A percentile compares a stretch with the other conserved stretches of the same genome.
phyloP scores from a whole-genome alignment of 2,113 vertebrate genomes.

The Xiphorhynchus elegans region DNA sequence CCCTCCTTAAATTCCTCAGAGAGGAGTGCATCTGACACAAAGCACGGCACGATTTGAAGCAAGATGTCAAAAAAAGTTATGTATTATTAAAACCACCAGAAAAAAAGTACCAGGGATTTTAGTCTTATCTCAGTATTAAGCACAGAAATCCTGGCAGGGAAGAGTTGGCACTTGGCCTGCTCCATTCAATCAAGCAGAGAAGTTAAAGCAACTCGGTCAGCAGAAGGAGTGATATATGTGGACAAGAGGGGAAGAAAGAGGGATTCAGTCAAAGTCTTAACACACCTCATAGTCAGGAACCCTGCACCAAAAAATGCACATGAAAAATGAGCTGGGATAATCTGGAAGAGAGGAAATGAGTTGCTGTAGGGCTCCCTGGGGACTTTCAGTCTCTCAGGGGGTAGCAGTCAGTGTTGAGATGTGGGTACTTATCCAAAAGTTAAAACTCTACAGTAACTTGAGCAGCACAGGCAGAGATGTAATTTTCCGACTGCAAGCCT shows the following conservation, averaged over 20 bases:
- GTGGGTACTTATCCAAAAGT: background rate
- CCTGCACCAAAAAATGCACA: background rate
- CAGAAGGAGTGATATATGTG: background rate
- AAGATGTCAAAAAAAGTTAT: constrained; percentile 14
- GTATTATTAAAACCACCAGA: constrained; percentile 8
- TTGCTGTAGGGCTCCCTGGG: background rate
- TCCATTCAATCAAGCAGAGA: background rate
- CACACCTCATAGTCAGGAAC: background rate
- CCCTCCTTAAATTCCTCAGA: constrained; percentile 10
- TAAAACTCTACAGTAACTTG: background rate
- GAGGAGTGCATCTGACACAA: background rate
- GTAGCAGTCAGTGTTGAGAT: background rate
- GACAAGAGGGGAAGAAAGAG: background rate
- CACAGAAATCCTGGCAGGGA: background rate
- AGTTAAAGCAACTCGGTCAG: background rate
- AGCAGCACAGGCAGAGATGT: background rate
- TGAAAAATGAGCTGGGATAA: background rate
- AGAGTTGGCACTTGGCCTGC: background rate
- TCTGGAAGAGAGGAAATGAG: background rate
- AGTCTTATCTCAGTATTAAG: constrained; percentile 14
- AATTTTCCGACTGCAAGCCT: background rate
- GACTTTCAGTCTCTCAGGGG: background rate
- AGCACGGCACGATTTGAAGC: constrained; percentile 15
- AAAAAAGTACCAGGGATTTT: background rate
- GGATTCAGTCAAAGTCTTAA: background rate